These are phyloP conservation scores for Lithophane ornitopus DNA, from an alignment of 2,888 invertebrate genomes.

Conservation along the genomic window DNA sequence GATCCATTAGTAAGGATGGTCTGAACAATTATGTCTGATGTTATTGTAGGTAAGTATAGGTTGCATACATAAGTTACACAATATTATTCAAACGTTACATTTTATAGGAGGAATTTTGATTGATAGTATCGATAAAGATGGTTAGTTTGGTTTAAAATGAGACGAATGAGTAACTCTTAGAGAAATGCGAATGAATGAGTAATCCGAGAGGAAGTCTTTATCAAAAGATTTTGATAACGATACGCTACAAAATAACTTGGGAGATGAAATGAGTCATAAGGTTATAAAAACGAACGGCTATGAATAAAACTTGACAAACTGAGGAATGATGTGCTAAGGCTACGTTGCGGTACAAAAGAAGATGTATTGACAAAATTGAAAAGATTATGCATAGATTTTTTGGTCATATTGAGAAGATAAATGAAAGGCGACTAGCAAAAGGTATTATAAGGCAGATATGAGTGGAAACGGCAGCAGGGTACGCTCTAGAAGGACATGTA, in stretches of 20 bases:
- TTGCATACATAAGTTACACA: slow-evolving; percentile 20
- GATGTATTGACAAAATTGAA: too few species aligned
- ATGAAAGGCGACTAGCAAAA: background rate
- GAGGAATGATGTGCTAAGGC: too few species aligned
- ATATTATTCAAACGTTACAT: slow-evolving; percentile 27
- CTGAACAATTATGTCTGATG: slow-evolving; percentile 1
- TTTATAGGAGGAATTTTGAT: slow-evolving; percentile 3
- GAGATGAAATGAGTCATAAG: slow-evolving; percentile 7
- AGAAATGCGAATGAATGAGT: slow-evolving; percentile 23
- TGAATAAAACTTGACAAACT: background rate
- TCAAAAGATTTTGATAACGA: slow-evolving; percentile 23
- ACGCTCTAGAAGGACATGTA: background rate
- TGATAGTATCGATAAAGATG: slow-evolving; percentile 23
- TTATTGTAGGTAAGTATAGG: background rate
- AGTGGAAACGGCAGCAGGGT: too few species aligned
- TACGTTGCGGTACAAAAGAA: too few species aligned
- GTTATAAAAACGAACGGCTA: background rate
- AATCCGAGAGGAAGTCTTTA: slow-evolving; percentile 5
- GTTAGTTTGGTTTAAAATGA: background rate
- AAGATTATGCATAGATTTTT: background rate
- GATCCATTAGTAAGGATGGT: background rate
- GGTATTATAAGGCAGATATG: too few species aligned
- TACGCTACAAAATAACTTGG: background rate
- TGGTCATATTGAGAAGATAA: background rate
- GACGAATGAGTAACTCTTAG: slow-evolving; percentile 12